Evolutionary conservation across 1,140 invertebrate species (phyloP), one percentile per base, ranked within the genome.

Genomic region (Palaemon carinicauda): DNA sequence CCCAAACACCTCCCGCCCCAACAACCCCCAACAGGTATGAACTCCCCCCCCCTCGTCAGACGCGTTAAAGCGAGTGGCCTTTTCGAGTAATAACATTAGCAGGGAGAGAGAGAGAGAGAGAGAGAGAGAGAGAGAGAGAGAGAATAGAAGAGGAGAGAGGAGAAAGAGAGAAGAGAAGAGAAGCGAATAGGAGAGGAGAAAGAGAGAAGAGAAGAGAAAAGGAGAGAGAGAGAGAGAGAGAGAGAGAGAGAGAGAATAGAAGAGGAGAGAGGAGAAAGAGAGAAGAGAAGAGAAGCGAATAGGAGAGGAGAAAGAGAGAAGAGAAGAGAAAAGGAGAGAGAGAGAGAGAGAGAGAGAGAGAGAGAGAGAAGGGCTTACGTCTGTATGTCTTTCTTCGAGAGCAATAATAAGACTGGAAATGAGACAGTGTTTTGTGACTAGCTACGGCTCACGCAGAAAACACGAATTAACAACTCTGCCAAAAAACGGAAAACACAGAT

Each of bases 361-460:
- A 1, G 5, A 69, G 51, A 50, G 0, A 27, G 14, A 12, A 65
- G 21, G 80, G 80, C 80, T 81, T 81, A 81, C 80, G 80, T 81
- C 80, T 81, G 33, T 71, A 21, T 71, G 19, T 1, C 80, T 4
- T n/a, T n/a, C 80, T 31, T 71, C 80, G 29, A 19, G 82, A 41
- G 52, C 82, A 84, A 84, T 84, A 84, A 84, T 84, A 84, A 84
- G 82, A 84, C 73, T 84, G 82, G 82, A 84, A 84, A 84, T 84
- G 82, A 84, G 82, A 75, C 51, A 84, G 73, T 84, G 82, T 84
- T 84, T n/a, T 84, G 82, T 77, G 82, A 84, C 73, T 84, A 53
- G 56, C 51, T 56, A 15, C 81, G 51, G 24, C 82, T 31, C 52
- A 80, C 51, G 71, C 82, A 84, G 82, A 84, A 84, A 84, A 84